These are phyloP conservation scores for Minunthozetes semirufus DNA, from an alignment of 2,888 invertebrate genomes.

Conservation along the genomic window DNA sequence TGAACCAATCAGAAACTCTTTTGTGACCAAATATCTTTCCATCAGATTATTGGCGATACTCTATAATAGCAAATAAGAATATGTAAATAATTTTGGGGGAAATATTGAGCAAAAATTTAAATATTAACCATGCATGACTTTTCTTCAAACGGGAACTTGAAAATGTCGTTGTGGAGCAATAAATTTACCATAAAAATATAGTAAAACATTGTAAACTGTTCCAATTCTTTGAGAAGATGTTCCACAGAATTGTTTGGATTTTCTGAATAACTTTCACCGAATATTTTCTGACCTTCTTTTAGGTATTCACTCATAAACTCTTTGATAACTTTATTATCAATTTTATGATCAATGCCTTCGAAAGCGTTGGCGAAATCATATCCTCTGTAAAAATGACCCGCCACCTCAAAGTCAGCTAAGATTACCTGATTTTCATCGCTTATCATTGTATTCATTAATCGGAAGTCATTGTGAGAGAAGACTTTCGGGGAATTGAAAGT, in stretches of 20 bases:
- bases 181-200: background rate
- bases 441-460: slow-evolving; percentile 15
- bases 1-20: no score
- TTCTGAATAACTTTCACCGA: background rate
- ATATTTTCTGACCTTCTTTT: background rate
- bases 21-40: no score
- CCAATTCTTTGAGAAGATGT: background rate
- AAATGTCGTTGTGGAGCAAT: background rate
- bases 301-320: background rate
- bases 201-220: background rate
- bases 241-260: background rate
- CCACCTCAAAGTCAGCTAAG: slow-evolving; percentile 21
- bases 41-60: no score
- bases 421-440: background rate
- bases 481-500: background rate
- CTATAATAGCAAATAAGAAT: no score
- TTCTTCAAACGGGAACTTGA: background rate
- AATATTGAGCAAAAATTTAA: no score
- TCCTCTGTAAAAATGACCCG: slow-evolving; percentile 9
- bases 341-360: background rate
- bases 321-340: background rate
- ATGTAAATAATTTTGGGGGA: no score
- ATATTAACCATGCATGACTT: no score
- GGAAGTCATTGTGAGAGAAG: slow-evolving; percentile 28
- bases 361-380: slow-evolving; percentile 2